Evolutionary conservation across 53 echinoderm and acorn worm species (phyloP).

Genomic region (Paracentrotus lividus): DNA sequence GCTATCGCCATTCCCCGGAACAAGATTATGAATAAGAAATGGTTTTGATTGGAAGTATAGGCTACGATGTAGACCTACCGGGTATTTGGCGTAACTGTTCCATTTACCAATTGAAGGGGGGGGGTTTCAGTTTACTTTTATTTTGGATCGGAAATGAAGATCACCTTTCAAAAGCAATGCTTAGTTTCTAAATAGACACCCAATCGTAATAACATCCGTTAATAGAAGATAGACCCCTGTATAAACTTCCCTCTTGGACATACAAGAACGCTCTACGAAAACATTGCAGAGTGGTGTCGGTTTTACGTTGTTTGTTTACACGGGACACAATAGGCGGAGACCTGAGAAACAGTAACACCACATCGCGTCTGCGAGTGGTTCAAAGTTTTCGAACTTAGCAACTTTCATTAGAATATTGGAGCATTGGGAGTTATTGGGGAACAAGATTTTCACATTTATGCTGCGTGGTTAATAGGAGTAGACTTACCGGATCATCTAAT

Average conservation of each 20-base stretch:
- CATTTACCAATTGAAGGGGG: too few relatives aligned
- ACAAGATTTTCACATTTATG: too few relatives aligned
- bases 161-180: not conserved
- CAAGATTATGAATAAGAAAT: too few relatives aligned
- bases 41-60: too few relatives aligned
- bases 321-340: not conserved
- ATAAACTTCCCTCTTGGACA: conserved; percentile 24
- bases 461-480: not conserved
- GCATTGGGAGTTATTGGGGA: too few relatives aligned
- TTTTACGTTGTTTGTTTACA: conserved; percentile 27
- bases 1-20: too few relatives aligned
- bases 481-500: not conserved
- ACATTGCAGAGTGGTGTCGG: not conserved
- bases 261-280: not conserved
- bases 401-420: too few relatives aligned
- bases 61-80: too few relatives aligned
- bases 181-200: not conserved
- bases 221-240: conserved; percentile 15
- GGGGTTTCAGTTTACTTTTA: not conserved
- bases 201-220: conserved; percentile 36
- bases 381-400: conserved; percentile 8
- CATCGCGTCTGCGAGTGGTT: not conserved
- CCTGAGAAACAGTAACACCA: not conserved
- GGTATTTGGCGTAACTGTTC: too few relatives aligned
- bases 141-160: not conserved